phyloP scores from a whole-genome alignment of 2,888 invertebrate genomes.

The Drosophila rubida region DNA sequence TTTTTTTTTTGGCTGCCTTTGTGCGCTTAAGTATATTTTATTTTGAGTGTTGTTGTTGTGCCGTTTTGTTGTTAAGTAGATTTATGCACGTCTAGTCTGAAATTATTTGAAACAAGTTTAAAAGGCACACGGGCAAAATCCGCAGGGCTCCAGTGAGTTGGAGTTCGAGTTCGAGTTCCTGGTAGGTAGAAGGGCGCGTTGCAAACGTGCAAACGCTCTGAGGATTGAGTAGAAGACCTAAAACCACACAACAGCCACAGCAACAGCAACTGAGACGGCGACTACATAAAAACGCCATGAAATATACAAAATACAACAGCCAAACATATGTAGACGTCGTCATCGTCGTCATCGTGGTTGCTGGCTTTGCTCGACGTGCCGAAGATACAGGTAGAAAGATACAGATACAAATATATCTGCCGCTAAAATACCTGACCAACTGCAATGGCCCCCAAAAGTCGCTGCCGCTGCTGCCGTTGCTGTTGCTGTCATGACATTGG shows the following conservation, averaged over 20 bases:
- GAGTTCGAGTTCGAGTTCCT: constrained; percentile 15
- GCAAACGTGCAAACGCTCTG: constrained; percentile 56
- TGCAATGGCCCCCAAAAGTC: constrained; percentile 64
- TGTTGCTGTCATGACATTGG: constrained; percentile 60
- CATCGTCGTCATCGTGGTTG: constrained; percentile 22
- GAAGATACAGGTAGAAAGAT: constrained; percentile 78
- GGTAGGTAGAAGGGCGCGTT: constrained; percentile 64
- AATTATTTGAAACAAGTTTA: constrained; percentile 79
- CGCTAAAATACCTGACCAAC: constrained; percentile 64
- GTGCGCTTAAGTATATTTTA: constrained; percentile 49
- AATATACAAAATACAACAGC: constrained; percentile 61
- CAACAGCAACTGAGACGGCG: constrained; percentile 32
- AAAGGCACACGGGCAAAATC: constrained; percentile 68
- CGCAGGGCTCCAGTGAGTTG: constrained; percentile 34
- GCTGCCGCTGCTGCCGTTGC: constrained; percentile 2
- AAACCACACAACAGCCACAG: constrained; percentile 47
- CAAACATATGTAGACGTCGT: constrained; percentile 71
- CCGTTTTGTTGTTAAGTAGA: constrained; percentile 73
- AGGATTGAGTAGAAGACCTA: constrained; percentile 26
- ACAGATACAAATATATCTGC: constrained; percentile 71
- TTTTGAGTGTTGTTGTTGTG: constrained; percentile 28
- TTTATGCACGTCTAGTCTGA: constrained; percentile 80
- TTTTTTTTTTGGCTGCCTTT: constrained; percentile 16
- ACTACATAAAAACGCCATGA: constrained; percentile 70
- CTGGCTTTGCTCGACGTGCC: constrained; percentile 66